phyloP scores from a whole-genome alignment of 1,140 invertebrate genomes.

The Neodiprion virginianus region DNA sequence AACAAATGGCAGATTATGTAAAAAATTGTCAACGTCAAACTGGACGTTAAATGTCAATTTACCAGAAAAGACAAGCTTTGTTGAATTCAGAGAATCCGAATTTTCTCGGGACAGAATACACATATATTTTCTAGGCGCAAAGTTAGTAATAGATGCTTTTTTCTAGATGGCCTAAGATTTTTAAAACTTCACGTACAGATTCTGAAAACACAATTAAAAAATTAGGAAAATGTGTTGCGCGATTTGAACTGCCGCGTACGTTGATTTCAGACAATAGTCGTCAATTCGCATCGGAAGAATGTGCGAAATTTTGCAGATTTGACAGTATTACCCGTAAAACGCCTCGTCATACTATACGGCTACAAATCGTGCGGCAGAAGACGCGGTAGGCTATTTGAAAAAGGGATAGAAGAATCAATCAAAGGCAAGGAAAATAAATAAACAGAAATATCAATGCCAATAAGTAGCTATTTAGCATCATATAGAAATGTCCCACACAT shows the following conservation, averaged over 20 bases:
- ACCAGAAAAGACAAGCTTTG: constrained; percentile 25
- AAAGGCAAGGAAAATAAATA: constrained; percentile 16
- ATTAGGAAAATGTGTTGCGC: constrained; percentile 34
- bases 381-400: constrained; percentile 43
- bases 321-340: constrained; percentile 35
- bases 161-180: constrained; percentile 52
- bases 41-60: constrained; percentile 32
- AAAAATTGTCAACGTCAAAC: constrained; percentile 28
- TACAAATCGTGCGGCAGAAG: constrained; percentile 45
- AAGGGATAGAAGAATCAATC: constrained; percentile 30
- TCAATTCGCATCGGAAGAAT: constrained; percentile 34
- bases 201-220: constrained; percentile 26
- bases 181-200: constrained; percentile 23
- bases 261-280: constrained; percentile 36
- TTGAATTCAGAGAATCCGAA: constrained; percentile 39
- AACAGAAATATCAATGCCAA: constrained; percentile 21
- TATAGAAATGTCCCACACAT: constrained; percentile 30
- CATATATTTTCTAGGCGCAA: constrained; percentile 54
- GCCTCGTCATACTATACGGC: constrained; percentile 40
- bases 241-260: constrained; percentile 37
- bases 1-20: constrained; percentile 42
- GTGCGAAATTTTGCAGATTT: constrained; percentile 35
- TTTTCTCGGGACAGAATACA: constrained; percentile 37
- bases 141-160: constrained; percentile 55
- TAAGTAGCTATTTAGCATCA: constrained; percentile 32